A percentile compares a stretch with the other conserved stretches of the same genome.
Conservation (phyloP, 1,140 invertebrate species). For the Marisa cornuarietis region DNA sequence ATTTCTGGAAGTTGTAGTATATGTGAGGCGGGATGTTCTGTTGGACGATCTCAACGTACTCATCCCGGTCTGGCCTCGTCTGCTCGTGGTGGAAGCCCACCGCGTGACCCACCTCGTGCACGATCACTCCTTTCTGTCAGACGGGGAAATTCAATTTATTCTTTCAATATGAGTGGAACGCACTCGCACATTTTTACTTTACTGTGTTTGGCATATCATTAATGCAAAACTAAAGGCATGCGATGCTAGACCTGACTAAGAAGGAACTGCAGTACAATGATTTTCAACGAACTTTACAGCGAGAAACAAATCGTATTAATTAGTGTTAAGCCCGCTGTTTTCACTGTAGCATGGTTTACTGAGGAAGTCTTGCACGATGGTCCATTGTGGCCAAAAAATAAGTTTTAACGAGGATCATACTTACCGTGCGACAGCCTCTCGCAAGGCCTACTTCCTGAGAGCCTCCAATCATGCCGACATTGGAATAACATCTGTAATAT, state of each 20-base stretch:
- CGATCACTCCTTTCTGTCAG: constrained; percentile 44
- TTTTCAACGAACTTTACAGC: too few relatives aligned
- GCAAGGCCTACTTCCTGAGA: constrained; percentile 18
- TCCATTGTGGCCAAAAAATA: neutral
- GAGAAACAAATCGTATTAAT: neutral
- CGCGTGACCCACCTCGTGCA: constrained; percentile 63
- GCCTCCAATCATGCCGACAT: constrained; percentile 24
- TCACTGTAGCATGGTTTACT: neutral
- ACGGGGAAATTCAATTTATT: neutral
- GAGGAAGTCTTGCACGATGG: neutral
- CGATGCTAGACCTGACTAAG: neutral
- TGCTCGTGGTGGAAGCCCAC: constrained; percentile 73
- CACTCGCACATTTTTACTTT: neutral
- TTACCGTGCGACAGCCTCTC: constrained; percentile 16
- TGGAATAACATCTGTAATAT: constrained; percentile 13
- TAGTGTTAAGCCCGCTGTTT: neutral
- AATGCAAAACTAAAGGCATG: neutral
- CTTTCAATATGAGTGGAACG: too few relatives aligned
- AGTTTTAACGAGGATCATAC: neutral
- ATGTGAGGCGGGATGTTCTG: constrained; percentile 47
- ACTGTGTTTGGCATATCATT: neutral
- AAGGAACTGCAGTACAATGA: neutral
- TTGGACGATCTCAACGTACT: constrained; percentile 54
- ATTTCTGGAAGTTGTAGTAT: constrained; percentile 96
- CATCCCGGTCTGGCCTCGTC: constrained; percentile 63